Evolutionary conservation across 2,888 invertebrate species (phyloP), one percentile per base, ranked within the genome.

Genomic region (Drosophila anceps): DNA sequence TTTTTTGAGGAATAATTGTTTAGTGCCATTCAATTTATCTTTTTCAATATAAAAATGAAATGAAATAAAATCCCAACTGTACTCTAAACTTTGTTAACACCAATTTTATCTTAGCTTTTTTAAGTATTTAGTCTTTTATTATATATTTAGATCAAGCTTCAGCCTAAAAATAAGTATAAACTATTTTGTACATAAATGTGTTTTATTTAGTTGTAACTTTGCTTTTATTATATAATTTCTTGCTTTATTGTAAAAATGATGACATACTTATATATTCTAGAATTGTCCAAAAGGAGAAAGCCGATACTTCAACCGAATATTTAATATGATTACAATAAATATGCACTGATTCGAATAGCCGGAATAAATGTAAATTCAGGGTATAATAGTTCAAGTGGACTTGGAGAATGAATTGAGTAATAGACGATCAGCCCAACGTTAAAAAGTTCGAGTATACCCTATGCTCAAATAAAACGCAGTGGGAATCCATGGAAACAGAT

Each of bases 141-240:
- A 18, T 43, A 20, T 65, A 66, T 60, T 67, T 58, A 64, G 67
- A 46, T 55, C 79, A 69, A 70, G 7, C 80, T 77, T 75, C 67
- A 80, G 57, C 76, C 70, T 76, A 80, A 70, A 70, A 80, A 70
- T 76, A 75, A 67, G 57, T 68, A 37, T 76, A 64, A 53, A 51
- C 58, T 67, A 43, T 69, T 69, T 70, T 77, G 69, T 77, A 70
- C 58, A 70, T 57, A 68, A 77, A 72, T 72, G 63, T 65, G 65
- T 79, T 74, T 79, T 76, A 69, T 79, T 77, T 77, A 77, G 74
- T 79, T 77, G 69, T 68, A 79, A 77, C 44, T 60, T 61, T 70
- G n/a, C n/a, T n/a, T n/a, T n/a, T n/a, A n/a, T n/a, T n/a, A n/a
- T n/a, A n/a, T n/a, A n/a, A n/a, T 67, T 67, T 70, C 37, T 77